Evolutionary conservation across 2,888 invertebrate species (phyloP).

Genomic region (Zelleria hepariella): DNA sequence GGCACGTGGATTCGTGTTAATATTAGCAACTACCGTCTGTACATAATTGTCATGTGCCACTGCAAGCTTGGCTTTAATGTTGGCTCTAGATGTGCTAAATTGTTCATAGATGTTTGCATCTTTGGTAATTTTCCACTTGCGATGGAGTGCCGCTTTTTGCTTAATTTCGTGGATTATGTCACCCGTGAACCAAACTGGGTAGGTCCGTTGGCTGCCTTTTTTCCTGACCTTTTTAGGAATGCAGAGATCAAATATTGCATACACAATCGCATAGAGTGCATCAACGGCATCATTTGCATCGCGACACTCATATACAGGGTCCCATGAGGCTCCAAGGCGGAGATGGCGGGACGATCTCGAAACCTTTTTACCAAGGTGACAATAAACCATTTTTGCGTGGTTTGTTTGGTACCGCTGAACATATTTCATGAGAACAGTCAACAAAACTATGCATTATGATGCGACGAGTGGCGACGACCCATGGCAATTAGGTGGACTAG

Average conservation of each 20-base stretch:
- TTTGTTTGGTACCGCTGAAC: too few relatives aligned
- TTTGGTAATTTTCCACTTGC: too few relatives aligned
- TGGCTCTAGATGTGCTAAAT: neutral
- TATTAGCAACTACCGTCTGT: neutral
- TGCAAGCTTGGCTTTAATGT: neutral
- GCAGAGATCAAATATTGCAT: too few relatives aligned
- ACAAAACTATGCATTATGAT: too few relatives aligned
- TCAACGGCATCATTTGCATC: neutral
- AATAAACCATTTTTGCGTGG: too few relatives aligned
- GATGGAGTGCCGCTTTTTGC: neutral
- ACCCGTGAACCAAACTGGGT: neutral
- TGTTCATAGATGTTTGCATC: neutral
- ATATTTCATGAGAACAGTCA: too few relatives aligned
- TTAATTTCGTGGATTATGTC: neutral
- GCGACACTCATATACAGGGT: neutral
- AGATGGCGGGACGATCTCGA: too few relatives aligned
- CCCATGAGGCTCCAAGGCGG: neutral
- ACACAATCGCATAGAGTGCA: neutral
- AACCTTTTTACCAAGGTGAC: too few relatives aligned
- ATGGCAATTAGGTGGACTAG: too few relatives aligned
- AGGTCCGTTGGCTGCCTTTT: neutral
- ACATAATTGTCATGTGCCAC: neutral
- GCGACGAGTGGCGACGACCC: too few relatives aligned
- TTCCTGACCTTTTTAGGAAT: neutral
- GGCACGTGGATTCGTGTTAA: neutral